Evolutionary conservation across 1,140 invertebrate species (phyloP), one percentile per base, ranked within the genome.

Genomic region (Drosophila nigrodunni): DNA sequence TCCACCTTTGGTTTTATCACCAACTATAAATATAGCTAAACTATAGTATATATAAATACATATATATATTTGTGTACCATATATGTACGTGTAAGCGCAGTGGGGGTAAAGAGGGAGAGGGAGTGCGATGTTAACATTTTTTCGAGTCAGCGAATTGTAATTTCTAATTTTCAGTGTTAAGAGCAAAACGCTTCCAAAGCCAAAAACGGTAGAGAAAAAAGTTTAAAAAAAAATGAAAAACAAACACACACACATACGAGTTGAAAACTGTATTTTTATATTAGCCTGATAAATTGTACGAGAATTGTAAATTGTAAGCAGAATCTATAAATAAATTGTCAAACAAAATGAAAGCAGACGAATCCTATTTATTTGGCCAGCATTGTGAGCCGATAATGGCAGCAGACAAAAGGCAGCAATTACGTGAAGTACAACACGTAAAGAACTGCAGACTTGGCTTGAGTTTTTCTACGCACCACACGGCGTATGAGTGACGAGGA

Each of bases 221-320:
- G 34, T 37, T 41, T 25, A n/a, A 5, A 44, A 10, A 7, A 37
- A 37, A 34, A 60, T 43, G 9, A 50, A 25, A 4, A 13, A 62
- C 9, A 43, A 25, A 54, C n/a, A 61, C 37, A 54, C n/a, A 61
- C 37, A 61, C 46, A 47, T 7, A 74, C 41, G 62, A 78, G 77
- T 83, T 77, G 46, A 88, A 88, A 80, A 76, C 77, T 88, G 83
- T 88, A 88, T 88, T 88, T 89, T 88, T 88, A 75, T 89, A 88
- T 88, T 74, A 89, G 83, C 65, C 81, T 79, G 69, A 70, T 65
- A 67, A 71, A 55, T 30, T 77, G 74, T 81, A 82, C 74, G 52
- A 76, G 70, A 74, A 68, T 76, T 69, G 35, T 67, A 72, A 41
- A n/a, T 66, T 72, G 46, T 76, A 76, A 74, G 72, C 43, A 11